Evolutionary conservation across 2,113 vertebrate species (phyloP).

Genomic region (Mustelus asterias): DNA sequence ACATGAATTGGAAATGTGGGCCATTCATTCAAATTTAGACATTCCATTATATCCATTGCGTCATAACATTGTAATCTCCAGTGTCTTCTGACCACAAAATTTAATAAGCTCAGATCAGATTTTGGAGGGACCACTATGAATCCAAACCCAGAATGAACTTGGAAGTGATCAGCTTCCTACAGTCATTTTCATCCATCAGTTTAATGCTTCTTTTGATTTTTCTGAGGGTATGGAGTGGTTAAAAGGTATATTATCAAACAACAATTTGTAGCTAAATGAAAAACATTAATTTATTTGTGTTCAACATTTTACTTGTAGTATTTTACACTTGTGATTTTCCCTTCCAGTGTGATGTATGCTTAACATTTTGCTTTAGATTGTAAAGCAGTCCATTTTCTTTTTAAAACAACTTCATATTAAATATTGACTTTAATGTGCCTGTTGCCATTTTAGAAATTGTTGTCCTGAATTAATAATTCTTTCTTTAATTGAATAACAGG

Average conservation of each 20-base stretch:
- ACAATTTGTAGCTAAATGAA: not conserved
- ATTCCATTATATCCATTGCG: constrained; percentile 33
- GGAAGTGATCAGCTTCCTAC: not conserved
- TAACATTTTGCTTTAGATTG: not conserved
- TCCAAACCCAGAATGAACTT: not conserved
- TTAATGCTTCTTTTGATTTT: not conserved
- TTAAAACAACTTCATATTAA: not conserved
- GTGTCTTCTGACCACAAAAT: constrained; percentile 32
- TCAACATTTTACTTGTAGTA: not conserved
- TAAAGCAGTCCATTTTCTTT: not conserved
- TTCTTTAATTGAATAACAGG: constrained; percentile 32
- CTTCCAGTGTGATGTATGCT: not conserved
- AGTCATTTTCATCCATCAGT: not conserved
- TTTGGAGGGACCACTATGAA: constrained; percentile 2
- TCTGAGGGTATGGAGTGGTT: not conserved
- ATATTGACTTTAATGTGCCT: not conserved
- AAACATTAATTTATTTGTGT: not conserved
- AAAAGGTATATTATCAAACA: not conserved
- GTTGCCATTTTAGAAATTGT: not conserved
- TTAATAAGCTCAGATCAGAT: constrained; percentile 9
- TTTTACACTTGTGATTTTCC: not conserved
- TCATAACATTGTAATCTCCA: constrained; percentile 32
- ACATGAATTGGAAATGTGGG: constrained; percentile 24
- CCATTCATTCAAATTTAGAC: constrained; percentile 33
- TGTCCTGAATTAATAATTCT: constrained; percentile 26